Evolutionary conservation across 1,140 invertebrate species (phyloP).

Genomic region (Sycobia sp.): DNA sequence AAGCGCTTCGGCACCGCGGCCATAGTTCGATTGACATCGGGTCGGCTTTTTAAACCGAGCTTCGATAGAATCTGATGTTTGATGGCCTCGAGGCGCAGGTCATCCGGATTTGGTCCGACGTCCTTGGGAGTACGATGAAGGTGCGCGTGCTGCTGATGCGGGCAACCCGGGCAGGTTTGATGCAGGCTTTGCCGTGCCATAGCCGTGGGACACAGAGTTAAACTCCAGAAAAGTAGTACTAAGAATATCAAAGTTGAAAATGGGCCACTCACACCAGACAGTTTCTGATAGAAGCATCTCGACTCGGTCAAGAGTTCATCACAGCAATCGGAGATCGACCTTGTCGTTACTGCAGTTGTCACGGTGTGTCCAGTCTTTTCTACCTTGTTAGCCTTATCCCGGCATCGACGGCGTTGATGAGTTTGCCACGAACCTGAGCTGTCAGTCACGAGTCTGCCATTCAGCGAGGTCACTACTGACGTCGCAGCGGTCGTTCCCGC

Average conservation of each 20-base stretch:
- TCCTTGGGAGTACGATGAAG: conserved; percentile 43
- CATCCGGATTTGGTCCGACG: conserved; percentile 58
- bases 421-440: not conserved
- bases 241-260: conserved; percentile 44
- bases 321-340: not conserved
- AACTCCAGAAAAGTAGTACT: conserved; percentile 43
- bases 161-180: conserved; percentile 56
- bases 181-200: conserved; percentile 45
- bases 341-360: not conserved
- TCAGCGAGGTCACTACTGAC: not conserved
- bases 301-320: not conserved
- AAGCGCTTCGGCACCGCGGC: conserved; percentile 67
- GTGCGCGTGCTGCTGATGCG: conserved; percentile 50
- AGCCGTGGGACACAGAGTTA: conserved; percentile 37
- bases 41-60: conserved; percentile 70
- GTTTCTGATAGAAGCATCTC: not conserved
- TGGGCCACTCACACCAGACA: not conserved
- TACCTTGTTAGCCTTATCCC: not conserved
- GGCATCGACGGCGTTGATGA: not conserved
- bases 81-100: conserved; percentile 73
- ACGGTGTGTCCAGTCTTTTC: not conserved
- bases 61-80: conserved; percentile 78
- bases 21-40: conserved; percentile 72
- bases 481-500: too few species aligned
- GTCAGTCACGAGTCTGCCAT: not conserved